These are phyloP conservation scores for Helicoverpa zea DNA, from an alignment of 1,140 invertebrate genomes.

Conservation along the genomic window DNA sequence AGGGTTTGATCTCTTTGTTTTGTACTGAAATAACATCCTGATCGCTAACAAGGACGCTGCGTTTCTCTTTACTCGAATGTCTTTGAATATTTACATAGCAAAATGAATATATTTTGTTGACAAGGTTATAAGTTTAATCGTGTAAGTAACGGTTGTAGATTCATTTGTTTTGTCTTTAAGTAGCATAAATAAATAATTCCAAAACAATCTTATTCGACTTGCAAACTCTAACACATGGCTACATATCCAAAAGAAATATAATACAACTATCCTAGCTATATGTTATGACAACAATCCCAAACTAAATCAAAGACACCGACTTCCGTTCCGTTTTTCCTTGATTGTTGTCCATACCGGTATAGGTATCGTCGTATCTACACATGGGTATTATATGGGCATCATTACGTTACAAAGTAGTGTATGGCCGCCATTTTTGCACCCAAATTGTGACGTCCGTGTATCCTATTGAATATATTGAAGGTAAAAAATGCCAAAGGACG, in stretches of 20 bases:
- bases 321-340: constrained; percentile 8
- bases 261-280: no score
- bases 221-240: no score
- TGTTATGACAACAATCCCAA: no score
- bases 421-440: constrained; percentile 13
- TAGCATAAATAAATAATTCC: no score
- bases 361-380: constrained; percentile 6
- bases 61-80: constrained; percentile 10
- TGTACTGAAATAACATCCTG: constrained; percentile 66
- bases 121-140: not conserved
- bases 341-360: constrained; percentile 27
- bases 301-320: not conserved
- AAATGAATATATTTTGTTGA: constrained; percentile 2
- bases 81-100: constrained; percentile 4
- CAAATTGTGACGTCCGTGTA: constrained; percentile 32
- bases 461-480: constrained; percentile 24
- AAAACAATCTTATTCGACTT: no score
- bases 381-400: constrained; percentile 5
- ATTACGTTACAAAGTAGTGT: constrained; percentile 15
- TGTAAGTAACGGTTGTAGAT: not conserved
- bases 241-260: no score
- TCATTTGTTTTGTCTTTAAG: not conserved
- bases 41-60: constrained; percentile 54
- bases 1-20: constrained; percentile 64
- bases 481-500: constrained; percentile 30